These are phyloP conservation scores for Orthonychiurus folsomi DNA, from an alignment of 2,888 invertebrate species.

Conservation along the genomic window DNA sequence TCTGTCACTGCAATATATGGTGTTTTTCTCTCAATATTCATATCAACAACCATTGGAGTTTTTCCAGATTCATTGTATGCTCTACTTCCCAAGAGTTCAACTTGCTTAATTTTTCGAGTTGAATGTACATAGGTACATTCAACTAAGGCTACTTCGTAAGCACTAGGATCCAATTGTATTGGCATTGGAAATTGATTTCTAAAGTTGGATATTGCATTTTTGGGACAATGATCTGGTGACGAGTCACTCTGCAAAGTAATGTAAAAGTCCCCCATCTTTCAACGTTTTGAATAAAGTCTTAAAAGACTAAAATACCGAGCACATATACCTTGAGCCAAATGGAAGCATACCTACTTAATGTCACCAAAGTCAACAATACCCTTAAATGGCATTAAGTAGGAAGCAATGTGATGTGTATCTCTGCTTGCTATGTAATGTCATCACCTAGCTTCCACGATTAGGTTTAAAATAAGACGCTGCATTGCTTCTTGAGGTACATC, in stretches of 20 bases:
- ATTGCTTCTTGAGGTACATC: too few relatives aligned
- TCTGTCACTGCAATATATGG: not conserved
- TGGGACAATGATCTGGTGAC: not conserved
- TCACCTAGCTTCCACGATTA: too few relatives aligned
- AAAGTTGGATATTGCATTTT: constrained; percentile 10
- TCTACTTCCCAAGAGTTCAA: not conserved
- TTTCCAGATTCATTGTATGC: not conserved
- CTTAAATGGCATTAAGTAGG: too few relatives aligned
- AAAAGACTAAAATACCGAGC: too few relatives aligned
- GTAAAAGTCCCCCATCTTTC: constrained; percentile 10
- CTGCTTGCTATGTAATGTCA: too few relatives aligned
- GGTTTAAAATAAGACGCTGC: too few relatives aligned
- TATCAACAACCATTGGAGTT: not conserved
- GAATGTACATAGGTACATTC: constrained; percentile 9
- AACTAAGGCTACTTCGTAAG: constrained; percentile 11
- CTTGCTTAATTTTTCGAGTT: not conserved
- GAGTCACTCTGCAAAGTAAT: constrained; percentile 11
- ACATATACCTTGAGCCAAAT: too few relatives aligned
- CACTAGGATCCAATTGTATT: not conserved
- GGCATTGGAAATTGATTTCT: constrained; percentile 2
- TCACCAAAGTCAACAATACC: too few relatives aligned
- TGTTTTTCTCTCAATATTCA: too few relatives aligned
- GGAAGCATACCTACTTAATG: too few relatives aligned
- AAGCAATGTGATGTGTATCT: too few relatives aligned
- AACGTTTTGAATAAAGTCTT: too few relatives aligned